Evolutionary conservation across 2,888 invertebrate species (phyloP), one percentile per base, ranked within the genome.

Genomic region (Idaea biselata): DNA sequence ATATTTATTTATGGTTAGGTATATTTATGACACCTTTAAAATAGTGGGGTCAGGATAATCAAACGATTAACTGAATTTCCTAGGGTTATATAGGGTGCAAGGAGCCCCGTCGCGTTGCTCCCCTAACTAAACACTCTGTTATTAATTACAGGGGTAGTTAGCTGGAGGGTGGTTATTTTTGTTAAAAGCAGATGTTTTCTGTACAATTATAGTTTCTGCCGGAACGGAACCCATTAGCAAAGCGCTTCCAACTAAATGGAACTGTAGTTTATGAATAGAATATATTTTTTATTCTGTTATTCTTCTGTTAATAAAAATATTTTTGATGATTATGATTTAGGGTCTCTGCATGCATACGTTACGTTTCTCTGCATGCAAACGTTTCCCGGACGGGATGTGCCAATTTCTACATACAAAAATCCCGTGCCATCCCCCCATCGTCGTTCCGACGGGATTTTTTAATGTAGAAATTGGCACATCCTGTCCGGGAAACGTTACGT

Each of bases 171-270:
- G 18, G 58, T 54, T 25, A 55, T 31, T 65, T 61, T 68, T 68
- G 67, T 68, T 64, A 58, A 62, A 61, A 63, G 63, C 64, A 61
- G 67, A 68, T 64, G 66, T 32, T 44, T 44, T 44, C 44, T 44
- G 44, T 44, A 14, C 44, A 44, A 44, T 44, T 44, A 44, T 44
- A 61, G 53, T 18, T 54, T 25, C 11, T 60, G 62, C 44, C 44
- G 14, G 44, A 44, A 44, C 44, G 44, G 11, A 11, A 44, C 0
- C 11, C 11, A 44, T 44, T 44, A 44, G 44, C 44, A 44, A 14
- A 14, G 11, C 44, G 44, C 0, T 44, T 44, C 44, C 11, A 44
- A 25, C 25, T 44, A 44, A 14, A 44, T 44, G 44, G 44, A 14
- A 14, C 14, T 14, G 44, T 44, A 44, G 8, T 6, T 44, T 44